Conservation (phyloP, 2,888 invertebrate species). For the Pasiphila rectangulata region DNA sequence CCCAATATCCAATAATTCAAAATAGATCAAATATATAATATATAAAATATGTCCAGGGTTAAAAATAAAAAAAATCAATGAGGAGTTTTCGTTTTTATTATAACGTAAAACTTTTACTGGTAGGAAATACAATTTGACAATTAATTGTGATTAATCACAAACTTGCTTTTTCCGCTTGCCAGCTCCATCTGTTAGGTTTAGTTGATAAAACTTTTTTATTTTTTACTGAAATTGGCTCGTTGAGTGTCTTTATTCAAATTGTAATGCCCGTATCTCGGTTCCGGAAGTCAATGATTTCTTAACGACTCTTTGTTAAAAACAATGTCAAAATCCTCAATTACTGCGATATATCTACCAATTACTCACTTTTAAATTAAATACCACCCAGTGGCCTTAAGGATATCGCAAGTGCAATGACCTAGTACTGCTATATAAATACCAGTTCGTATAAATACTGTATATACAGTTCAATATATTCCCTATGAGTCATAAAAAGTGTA, state of each 20-base stretch:
- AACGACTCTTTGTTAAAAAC: slow-evolving; percentile 6
- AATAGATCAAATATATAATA: too few species aligned
- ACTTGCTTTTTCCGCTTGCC: too few species aligned
- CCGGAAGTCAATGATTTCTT: slow-evolving; percentile 15
- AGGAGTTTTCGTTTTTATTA: too few species aligned
- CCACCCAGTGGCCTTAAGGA: slow-evolving; percentile 25
- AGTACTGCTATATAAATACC: slow-evolving; percentile 7
- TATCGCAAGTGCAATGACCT: slow-evolving; percentile 33
- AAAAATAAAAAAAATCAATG: too few species aligned
- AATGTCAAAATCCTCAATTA: slow-evolving; percentile 14
- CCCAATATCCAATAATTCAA: too few species aligned
- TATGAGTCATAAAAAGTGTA: slow-evolving; percentile 52
- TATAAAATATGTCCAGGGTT: too few species aligned
- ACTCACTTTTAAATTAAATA: slow-evolving; percentile 21
- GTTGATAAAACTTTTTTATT: too few species aligned
- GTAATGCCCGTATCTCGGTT: slow-evolving; percentile 1
- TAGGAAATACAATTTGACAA: too few species aligned
- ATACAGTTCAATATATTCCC: slow-evolving; percentile 38
- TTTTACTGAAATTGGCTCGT: too few species aligned
- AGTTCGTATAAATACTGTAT: slow-evolving; percentile 27
- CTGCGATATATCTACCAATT: slow-evolving; percentile 12
- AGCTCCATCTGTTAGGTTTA: too few species aligned
- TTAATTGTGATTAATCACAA: too few species aligned
- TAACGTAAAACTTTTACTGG: too few species aligned
- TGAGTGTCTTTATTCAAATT: slow-evolving; percentile 11